Conservation (phyloP, 2,797 vertebrate species). For the Balearica regulorum region DNA sequence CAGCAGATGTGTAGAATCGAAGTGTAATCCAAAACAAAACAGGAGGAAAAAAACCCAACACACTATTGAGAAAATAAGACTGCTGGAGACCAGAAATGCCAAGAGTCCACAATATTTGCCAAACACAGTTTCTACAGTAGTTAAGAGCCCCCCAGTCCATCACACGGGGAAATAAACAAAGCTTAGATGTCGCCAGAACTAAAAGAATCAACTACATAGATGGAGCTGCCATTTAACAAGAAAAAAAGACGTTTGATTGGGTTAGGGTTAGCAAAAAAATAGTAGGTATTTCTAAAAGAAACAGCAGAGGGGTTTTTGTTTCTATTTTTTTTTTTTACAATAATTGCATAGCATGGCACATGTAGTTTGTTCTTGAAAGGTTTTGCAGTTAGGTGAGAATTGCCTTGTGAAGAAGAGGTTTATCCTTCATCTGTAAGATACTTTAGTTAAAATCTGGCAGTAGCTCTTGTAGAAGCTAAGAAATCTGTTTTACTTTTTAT, state of each 20-base stretch:
- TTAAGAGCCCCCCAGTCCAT: background rate
- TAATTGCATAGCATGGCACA: background rate
- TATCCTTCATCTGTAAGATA: background rate
- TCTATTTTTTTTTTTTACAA: background rate
- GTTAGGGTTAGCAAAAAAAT: background rate
- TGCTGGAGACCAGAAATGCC: background rate
- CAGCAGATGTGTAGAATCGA: background rate
- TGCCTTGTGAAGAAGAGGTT: background rate
- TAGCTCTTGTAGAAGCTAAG: background rate
- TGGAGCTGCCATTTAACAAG: background rate
- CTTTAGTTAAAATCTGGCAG: background rate
- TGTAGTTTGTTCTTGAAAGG: background rate
- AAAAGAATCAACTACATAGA: background rate
- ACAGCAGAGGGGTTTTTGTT: fast-evolving
- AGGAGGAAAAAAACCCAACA: background rate
- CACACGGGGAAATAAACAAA: background rate
- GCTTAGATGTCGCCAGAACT: background rate
- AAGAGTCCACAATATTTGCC: background rate
- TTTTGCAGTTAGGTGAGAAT: background rate
- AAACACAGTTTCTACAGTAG: background rate
- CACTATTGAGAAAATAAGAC: background rate
- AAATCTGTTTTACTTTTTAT: background rate
- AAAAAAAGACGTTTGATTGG: background rate
- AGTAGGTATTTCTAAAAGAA: background rate
- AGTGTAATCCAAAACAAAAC: constrained; percentile 45